These are phyloP conservation scores for Mesorhabditis belari DNA, from an alignment of 2,888 invertebrate species.

Conservation along the genomic window DNA sequence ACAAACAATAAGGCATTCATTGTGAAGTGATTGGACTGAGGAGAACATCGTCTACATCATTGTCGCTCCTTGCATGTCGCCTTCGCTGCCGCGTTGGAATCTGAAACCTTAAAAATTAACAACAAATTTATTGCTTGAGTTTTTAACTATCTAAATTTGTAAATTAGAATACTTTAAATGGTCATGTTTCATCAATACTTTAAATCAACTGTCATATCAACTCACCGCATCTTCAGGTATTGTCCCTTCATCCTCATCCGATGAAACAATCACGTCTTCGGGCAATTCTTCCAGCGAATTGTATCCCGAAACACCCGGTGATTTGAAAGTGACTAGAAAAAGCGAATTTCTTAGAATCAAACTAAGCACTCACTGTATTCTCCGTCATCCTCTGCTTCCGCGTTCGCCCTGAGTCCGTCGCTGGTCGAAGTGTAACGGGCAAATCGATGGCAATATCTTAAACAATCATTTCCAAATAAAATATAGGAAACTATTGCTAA, in stretches of 20 bases:
- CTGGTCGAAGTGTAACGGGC: conserved; percentile 32
- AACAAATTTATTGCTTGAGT: too few species aligned
- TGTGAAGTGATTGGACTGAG: too few species aligned
- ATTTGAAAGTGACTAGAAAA: conserved; percentile 12
- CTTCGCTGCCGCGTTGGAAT: too few species aligned
- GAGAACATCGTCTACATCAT: too few species aligned
- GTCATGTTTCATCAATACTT: too few species aligned
- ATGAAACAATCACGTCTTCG: conserved; percentile 19
- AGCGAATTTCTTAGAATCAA: background rate
- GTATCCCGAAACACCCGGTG: conserved; percentile 22
- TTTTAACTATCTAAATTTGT: too few species aligned
- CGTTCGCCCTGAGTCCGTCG: conserved; percentile 10
- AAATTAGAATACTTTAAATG: too few species aligned
- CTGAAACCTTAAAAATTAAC: too few species aligned
- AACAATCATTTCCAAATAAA: background rate
- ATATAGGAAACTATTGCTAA: background rate
- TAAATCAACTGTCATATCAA: too few species aligned
- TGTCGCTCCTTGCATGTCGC: too few species aligned
- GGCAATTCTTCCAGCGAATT: conserved; percentile 32
- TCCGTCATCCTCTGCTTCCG: conserved; percentile 7
- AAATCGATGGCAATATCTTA: conserved; percentile 28
- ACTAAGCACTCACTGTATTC: background rate
- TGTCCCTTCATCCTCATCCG: conserved; percentile 18
- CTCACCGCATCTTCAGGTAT: too few species aligned
- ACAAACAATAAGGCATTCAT: too few species aligned